Evolutionary conservation across 2,113 vertebrate genomes (phyloP).

Genomic region (Octodon degus): DNA sequence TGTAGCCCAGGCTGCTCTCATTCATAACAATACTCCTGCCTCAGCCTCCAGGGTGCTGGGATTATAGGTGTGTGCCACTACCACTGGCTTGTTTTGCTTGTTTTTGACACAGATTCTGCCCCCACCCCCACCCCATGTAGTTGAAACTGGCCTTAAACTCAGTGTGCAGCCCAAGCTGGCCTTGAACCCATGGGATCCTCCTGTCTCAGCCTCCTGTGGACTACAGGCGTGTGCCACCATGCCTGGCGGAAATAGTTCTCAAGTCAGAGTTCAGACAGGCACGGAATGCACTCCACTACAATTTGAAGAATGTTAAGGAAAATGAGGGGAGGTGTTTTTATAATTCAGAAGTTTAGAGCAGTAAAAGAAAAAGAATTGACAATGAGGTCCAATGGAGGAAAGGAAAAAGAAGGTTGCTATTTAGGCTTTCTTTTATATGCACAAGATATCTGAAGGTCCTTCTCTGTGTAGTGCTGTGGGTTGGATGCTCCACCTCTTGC

Average conservation of each 20-base stretch:
- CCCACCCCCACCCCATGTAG: no score
- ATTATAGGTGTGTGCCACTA: neutral
- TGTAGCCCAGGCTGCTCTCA: neutral
- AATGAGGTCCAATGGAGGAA: neutral
- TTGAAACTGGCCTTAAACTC: neutral
- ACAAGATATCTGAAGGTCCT: neutral
- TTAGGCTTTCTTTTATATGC: slow-evolving; percentile 35
- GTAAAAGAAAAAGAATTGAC: slow-evolving; percentile 18
- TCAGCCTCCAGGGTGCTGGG: neutral
- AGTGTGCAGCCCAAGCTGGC: neutral
- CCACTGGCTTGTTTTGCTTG: no score
- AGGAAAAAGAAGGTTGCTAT: neutral
- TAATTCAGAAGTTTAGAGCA: slow-evolving; percentile 31
- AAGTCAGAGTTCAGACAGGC: neutral
- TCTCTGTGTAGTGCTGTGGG: neutral
- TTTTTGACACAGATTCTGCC: no score
- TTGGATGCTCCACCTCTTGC: neutral
- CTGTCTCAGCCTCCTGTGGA: neutral
- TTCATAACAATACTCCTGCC: neutral
- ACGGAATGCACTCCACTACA: neutral
- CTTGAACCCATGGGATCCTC: neutral
- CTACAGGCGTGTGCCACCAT: neutral
- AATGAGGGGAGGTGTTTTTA: neutral
- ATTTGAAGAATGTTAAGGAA: slow-evolving; percentile 1
- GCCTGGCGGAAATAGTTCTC: neutral